Evolutionary conservation across 2,797 vertebrate genomes (phyloP).

Genomic region (Argentina silus): DNA sequence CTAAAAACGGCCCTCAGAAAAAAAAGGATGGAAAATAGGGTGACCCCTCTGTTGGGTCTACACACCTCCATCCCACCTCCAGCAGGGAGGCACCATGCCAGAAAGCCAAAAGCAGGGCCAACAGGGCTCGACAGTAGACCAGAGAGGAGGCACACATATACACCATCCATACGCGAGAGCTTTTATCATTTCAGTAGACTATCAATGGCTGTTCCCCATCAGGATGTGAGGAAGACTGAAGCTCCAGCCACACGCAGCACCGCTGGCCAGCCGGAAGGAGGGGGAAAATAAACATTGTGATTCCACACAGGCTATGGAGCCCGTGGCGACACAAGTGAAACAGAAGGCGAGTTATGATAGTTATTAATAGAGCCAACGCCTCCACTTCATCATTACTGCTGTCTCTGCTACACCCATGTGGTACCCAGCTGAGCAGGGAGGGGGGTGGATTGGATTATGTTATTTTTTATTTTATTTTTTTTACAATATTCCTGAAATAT

Average conservation of each 20-base stretch:
- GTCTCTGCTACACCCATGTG: constrained; percentile 55
- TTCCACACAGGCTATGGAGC: constrained; percentile 12
- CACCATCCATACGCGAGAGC: not conserved
- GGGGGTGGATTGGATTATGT: constrained; percentile 32
- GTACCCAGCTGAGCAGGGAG: constrained; percentile 64
- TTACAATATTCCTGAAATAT: constrained; percentile 50
- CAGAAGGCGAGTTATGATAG: constrained; percentile 50
- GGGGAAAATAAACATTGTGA: constrained; percentile 26
- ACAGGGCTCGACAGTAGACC: too few relatives aligned
- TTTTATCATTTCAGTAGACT: constrained; percentile 7
- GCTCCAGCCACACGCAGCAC: not conserved
- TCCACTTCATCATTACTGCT: constrained; percentile 27
- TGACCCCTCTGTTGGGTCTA: constrained; percentile 2
- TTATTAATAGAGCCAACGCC: constrained; percentile 55
- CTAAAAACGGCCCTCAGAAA: constrained; percentile 53
- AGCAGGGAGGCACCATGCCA: too few relatives aligned
- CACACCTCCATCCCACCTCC: too few relatives aligned
- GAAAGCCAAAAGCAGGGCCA: too few relatives aligned
- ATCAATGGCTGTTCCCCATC: constrained; percentile 14
- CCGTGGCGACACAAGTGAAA: constrained; percentile 48
- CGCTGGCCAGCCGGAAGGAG: constrained; percentile 24
- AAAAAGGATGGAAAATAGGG: constrained; percentile 35
- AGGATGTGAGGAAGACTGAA: not conserved
- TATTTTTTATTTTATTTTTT: constrained; percentile 48
- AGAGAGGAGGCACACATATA: not conserved